A percentile compares a stretch with the other conserved stretches of the same genome.
Evolutionary conservation across 2,113 vertebrate species (phyloP).

Genomic region (Carollia perspicillata): DNA sequence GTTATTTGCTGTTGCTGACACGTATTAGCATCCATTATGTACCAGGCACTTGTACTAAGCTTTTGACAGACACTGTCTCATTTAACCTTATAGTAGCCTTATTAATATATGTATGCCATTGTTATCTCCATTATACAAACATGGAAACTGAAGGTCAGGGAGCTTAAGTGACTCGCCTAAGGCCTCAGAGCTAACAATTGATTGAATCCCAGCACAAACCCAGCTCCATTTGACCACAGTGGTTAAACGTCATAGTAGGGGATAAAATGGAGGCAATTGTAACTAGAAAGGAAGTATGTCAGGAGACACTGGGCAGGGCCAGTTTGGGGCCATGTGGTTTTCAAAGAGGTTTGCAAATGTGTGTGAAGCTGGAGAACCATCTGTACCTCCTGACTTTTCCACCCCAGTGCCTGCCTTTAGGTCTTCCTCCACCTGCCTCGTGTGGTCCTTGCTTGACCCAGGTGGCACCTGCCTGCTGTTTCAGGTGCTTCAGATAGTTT

Average conservation of each 20-base stretch:
- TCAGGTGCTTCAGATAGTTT: neutral
- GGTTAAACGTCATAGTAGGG: neutral
- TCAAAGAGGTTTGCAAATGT: neutral
- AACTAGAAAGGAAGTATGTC: neutral
- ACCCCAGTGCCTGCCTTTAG: neutral
- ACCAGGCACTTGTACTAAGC: neutral
- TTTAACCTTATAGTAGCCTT: neutral
- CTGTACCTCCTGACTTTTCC: neutral
- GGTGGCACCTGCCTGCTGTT: slow-evolving; percentile 30
- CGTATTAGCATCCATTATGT: neutral
- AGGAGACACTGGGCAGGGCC: neutral
- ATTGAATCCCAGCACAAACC: neutral
- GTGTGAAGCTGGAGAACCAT: neutral
- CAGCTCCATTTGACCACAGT: neutral
- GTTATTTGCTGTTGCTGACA: neutral
- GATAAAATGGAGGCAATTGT: neutral
- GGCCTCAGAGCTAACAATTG: neutral
- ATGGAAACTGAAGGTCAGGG: neutral
- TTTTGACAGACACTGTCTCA: neutral
- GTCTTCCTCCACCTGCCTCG: neutral
- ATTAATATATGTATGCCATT: neutral
- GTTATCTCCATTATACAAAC: neutral
- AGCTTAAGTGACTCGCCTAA: neutral
- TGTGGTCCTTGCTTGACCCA: neutral
- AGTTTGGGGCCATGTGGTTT: neutral